Evolutionary conservation across 2,113 vertebrate species (phyloP).

Genomic region (Tamias sibiricus): DNA sequence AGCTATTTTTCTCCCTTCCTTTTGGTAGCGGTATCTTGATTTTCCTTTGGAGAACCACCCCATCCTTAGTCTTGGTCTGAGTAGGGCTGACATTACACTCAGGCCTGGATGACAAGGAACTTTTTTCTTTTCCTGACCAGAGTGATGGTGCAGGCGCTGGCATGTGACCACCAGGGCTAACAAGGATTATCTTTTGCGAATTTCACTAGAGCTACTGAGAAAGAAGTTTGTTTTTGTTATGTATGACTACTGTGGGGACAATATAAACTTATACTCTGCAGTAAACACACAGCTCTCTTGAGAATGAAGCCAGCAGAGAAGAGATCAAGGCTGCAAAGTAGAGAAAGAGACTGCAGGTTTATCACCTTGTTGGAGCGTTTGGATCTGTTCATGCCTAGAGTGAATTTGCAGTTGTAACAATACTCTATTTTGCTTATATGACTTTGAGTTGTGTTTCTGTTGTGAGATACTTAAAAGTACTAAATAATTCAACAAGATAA

Average conservation of each 20-base stretch:
- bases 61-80: not conserved
- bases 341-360: not conserved
- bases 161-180: not conserved
- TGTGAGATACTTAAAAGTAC: not conserved
- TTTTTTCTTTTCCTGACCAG: not conserved
- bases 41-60: not conserved
- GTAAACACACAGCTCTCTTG: not conserved
- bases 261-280: not conserved
- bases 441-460: not conserved
- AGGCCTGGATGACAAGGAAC: not conserved
- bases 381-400: not conserved
- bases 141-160: not conserved
- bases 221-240: conserved; percentile 37
- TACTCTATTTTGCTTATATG: not conserved
- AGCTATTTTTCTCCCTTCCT: not conserved
- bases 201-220: conserved; percentile 33
- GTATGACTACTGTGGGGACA: not conserved
- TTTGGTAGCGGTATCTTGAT: not conserved
- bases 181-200: not conserved
- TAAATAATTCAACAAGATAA: not conserved
- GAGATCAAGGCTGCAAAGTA: not conserved
- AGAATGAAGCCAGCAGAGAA: conserved; percentile 5
- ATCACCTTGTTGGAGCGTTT: not conserved
- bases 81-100: not conserved
- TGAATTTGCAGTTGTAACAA: not conserved